phyloP scores from a whole-genome alignment of 2,113 vertebrate species.

The Lamprotornis superbus region DNA sequence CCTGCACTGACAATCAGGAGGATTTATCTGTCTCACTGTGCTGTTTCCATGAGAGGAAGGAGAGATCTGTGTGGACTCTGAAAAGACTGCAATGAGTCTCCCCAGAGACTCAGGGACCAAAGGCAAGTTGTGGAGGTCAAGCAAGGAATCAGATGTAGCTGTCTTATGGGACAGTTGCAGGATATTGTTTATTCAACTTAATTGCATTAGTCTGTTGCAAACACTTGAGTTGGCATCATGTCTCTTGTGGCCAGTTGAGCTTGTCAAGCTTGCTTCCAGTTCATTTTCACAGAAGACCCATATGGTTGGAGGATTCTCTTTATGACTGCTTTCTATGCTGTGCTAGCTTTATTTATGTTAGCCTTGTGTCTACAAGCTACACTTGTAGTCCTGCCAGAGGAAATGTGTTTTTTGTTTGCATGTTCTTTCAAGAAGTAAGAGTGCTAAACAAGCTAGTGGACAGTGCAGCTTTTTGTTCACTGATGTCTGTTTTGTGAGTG shows the following conservation, averaged over 20 bases:
- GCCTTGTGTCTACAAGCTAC: slow-evolving; percentile 20
- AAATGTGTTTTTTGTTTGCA: slow-evolving; percentile 39
- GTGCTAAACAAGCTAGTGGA: slow-evolving; percentile 36
- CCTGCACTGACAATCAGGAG: neutral
- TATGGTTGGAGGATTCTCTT: slow-evolving; percentile 7
- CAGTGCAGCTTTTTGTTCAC: slow-evolving; percentile 40
- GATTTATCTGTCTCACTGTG: neutral
- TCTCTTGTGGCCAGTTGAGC: slow-evolving; percentile 51
- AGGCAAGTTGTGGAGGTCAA: slow-evolving; percentile 10
- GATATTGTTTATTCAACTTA: slow-evolving; percentile 51
- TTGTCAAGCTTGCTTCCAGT: slow-evolving; percentile 53
- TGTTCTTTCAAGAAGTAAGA: slow-evolving; percentile 41
- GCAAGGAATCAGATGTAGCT: neutral
- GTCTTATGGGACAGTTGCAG: slow-evolving; percentile 30
- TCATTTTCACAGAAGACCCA: slow-evolving; percentile 16
- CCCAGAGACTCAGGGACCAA: neutral
- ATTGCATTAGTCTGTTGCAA: slow-evolving; percentile 30
- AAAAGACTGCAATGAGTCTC: neutral
- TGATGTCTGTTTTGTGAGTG: neutral
- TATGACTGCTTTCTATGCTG: neutral
- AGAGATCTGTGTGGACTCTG: neutral
- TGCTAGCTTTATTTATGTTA: slow-evolving; percentile 34
- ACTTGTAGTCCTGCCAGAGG: slow-evolving; percentile 19
- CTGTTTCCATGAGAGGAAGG: neutral
- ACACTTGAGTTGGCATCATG: slow-evolving; percentile 10